Percentiles rank a stretch among this genome's conserved stretches.
Conservation (phyloP, 2,888 invertebrate genomes). For the Blera fallax region DNA sequence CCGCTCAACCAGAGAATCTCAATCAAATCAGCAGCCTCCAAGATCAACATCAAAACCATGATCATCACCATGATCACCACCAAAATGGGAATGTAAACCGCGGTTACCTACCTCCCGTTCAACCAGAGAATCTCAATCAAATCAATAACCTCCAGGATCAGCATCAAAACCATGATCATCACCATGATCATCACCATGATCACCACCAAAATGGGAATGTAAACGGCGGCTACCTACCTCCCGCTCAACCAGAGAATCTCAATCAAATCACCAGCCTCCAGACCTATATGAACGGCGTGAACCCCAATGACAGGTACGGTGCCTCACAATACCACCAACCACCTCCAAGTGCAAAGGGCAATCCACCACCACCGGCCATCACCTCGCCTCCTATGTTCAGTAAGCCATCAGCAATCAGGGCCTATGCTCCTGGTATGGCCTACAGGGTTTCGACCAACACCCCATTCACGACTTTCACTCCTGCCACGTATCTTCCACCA, state of each 20-base stretch:
- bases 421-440: slow-evolving; percentile 54
- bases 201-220: slow-evolving; percentile 12
- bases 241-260: not conserved
- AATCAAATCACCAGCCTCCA: slow-evolving; percentile 73
- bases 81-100: too few species aligned
- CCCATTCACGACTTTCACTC: slow-evolving; percentile 33
- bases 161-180: not conserved
- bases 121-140: too few species aligned
- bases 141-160: slow-evolving; percentile 19
- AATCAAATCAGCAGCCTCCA: too few species aligned
- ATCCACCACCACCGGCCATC: slow-evolving; percentile 48
- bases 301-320: slow-evolving; percentile 77
- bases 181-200: slow-evolving; percentile 35
- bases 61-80: too few species aligned
- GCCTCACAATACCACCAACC: slow-evolving; percentile 49
- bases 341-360: not conserved
- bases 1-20: too few species aligned
- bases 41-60: too few species aligned
- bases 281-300: slow-evolving; percentile 77
- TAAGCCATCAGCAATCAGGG: slow-evolving; percentile 57
- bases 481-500: slow-evolving; percentile 35
- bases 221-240: slow-evolving; percentile 58
- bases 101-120: too few species aligned
- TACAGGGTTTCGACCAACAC: slow-evolving; percentile 69
- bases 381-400: slow-evolving; percentile 75